phyloP scores from a whole-genome alignment of 2,888 invertebrate genomes.

The Megalurothrips usitatus region DNA sequence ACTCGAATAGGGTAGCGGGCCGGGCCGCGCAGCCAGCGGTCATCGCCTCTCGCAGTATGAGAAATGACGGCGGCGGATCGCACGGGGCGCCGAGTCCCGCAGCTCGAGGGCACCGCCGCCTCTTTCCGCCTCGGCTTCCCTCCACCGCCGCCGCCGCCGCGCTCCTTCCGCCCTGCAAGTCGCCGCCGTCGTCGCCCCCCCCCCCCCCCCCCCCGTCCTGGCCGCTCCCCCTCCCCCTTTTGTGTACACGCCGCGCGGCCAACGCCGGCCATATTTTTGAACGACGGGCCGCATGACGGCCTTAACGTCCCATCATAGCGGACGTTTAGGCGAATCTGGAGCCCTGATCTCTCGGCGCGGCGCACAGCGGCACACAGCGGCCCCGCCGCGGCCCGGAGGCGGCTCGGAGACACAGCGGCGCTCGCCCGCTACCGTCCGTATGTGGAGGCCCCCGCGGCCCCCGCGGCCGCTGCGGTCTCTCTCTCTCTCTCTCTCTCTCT shows the following conservation, averaged over 20 bases:
- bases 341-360: neutral
- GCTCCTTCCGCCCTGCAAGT: neutral
- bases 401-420: neutral
- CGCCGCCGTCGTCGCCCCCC: neutral
- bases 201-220: neutral
- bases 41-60: too few relatives aligned
- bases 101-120: neutral
- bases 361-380: neutral
- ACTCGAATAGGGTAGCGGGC: too few relatives aligned
- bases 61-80: too few relatives aligned
- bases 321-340: neutral
- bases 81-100: too few relatives aligned
- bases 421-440: neutral
- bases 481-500: too few relatives aligned
- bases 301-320: slow-evolving; percentile 1
- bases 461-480: too few relatives aligned
- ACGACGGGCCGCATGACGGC: neutral
- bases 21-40: too few relatives aligned
- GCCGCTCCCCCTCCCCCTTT: neutral
- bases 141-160: neutral
- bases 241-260: neutral
- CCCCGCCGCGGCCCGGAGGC: neutral
- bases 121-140: neutral
- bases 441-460: neutral
- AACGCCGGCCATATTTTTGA: neutral